Base-by-base conservation (phyloP, 1,140 invertebrate species). In the Sycobia sp. region DNA sequence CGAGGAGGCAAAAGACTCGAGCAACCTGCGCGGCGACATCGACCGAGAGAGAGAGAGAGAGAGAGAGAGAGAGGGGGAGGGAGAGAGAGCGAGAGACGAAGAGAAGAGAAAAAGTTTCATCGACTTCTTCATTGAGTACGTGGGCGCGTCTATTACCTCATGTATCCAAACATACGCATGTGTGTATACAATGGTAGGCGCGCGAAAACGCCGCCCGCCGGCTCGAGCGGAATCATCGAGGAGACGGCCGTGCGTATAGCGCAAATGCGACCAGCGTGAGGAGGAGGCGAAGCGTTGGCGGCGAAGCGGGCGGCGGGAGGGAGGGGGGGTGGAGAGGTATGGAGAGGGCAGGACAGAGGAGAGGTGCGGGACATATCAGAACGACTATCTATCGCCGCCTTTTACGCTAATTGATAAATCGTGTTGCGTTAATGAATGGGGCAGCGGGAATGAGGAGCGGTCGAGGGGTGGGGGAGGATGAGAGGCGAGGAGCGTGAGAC, bases 351-450 rank as follows among this genome's bases (percentile, higher is more conserved):
- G 18, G 2, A 10, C 41, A 20, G 16, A n/a, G 7, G 41, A 18
- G 4, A 4, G 11, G 54, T 5, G 29, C 72, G 73, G 76, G 73
- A 77, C 75, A 73, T 77, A 81, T 80, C 77, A 75, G 74, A 71
- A 76, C 38, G 74, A 78, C 77, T 78, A 79, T 80, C 78, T 80
- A 81, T 80, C 73, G 77, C 71, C 75, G 76, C 78, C 78, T 82
- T 82, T 81, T 77, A 82, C 77, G 78, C 76, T 82, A 82, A 82
- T 82, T 80, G 79, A 80, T 80, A 81, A 81, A 80, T 80, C 78
- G 78, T 81, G 79, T 81, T 79, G 73, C 77, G 74, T 78, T 80
- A 82, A 80, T 80, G 78, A 82, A 80, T 80, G 73, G 64, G 72
- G 67, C 69, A 66, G 67, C 59, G 14, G 36, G 53, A 53, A 56